Conservation (phyloP, 1,140 invertebrate species). For the Caenorhabditis brenneri region DNA sequence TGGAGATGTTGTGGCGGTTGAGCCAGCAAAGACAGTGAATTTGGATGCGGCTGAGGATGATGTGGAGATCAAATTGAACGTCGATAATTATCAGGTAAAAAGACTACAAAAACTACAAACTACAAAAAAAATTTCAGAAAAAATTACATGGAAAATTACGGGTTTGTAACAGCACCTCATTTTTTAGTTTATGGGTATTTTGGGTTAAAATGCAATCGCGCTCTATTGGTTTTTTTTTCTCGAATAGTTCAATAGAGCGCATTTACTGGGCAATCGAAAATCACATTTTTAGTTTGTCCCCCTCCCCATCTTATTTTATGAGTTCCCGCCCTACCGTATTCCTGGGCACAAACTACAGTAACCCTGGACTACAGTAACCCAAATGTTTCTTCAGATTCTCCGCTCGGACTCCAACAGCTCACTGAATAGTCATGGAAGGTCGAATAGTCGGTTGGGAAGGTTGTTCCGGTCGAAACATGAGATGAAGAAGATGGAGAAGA, state of each 20-base stretch:
- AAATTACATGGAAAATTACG: not conserved
- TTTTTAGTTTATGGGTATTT: too few species aligned
- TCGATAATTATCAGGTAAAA: constrained; percentile 46
- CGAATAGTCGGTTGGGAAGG: constrained; percentile 42
- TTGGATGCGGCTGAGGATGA: constrained; percentile 28
- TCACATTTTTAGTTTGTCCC: not conserved
- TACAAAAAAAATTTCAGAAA: constrained; percentile 25
- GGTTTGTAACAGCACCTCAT: too few species aligned
- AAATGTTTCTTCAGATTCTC: constrained; percentile 35
- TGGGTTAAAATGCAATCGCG: too few species aligned
- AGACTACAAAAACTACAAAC: not conserved
- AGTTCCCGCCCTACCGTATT: too few species aligned
- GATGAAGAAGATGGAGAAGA: constrained; percentile 44
- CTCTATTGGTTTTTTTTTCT: too few species aligned
- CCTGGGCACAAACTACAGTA: too few species aligned
- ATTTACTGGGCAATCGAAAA: not conserved
- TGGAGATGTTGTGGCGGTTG: constrained; percentile 43
- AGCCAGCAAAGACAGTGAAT: constrained; percentile 55
- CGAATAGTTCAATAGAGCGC: too few species aligned
- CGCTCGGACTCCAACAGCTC: constrained; percentile 43
- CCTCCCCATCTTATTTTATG: not conserved
- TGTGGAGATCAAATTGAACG: constrained; percentile 55
- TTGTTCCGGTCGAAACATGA: constrained; percentile 48
- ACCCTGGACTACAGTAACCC: not conserved
- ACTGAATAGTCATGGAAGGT: constrained; percentile 38